phyloP scores from a whole-genome alignment of 2,888 invertebrate genomes.

The Chloroclysta siterata region DNA sequence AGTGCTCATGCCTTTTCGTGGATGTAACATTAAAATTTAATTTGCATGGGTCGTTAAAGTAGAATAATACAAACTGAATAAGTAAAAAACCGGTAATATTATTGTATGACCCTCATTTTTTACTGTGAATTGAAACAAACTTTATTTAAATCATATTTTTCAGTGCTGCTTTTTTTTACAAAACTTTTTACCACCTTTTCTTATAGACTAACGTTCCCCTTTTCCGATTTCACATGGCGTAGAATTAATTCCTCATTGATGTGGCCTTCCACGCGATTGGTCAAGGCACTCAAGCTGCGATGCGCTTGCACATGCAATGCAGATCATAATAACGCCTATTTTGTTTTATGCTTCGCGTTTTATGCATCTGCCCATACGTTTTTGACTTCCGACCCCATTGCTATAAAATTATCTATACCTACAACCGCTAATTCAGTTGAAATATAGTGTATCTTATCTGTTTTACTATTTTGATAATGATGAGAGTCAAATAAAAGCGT shows the following conservation, averaged over 20 bases:
- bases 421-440: slow-evolving; percentile 34
- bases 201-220: slow-evolving; percentile 50
- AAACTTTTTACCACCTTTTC: slow-evolving; percentile 21
- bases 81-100: too few species aligned
- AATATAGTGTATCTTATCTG: slow-evolving; percentile 33
- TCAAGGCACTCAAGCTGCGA: slow-evolving; percentile 71
- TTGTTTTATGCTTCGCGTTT: slow-evolving; percentile 63
- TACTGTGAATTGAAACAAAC: not conserved
- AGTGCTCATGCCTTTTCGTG: slow-evolving; percentile 32
- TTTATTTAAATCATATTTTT: not conserved
- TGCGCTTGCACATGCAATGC: slow-evolving; percentile 63
- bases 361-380: slow-evolving; percentile 69
- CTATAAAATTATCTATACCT: slow-evolving; percentile 39
- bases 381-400: slow-evolving; percentile 37
- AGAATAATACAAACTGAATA: not conserved
- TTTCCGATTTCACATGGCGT: slow-evolving; percentile 35
- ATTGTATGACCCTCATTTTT: not conserved
- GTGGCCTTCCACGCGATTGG: slow-evolving; percentile 62
- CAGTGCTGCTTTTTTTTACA: not conserved
- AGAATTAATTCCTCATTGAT: slow-evolving; percentile 61
- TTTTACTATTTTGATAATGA: slow-evolving; percentile 31
- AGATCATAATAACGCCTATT: slow-evolving; percentile 68
- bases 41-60: slow-evolving; percentile 21
- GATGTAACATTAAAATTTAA: slow-evolving; percentile 25
- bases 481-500: slow-evolving; percentile 18